Evolutionary conservation across 2,797 vertebrate genomes (phyloP), one percentile per base, ranked within the genome.

Genomic region (Lutjanus campechanus): DNA sequence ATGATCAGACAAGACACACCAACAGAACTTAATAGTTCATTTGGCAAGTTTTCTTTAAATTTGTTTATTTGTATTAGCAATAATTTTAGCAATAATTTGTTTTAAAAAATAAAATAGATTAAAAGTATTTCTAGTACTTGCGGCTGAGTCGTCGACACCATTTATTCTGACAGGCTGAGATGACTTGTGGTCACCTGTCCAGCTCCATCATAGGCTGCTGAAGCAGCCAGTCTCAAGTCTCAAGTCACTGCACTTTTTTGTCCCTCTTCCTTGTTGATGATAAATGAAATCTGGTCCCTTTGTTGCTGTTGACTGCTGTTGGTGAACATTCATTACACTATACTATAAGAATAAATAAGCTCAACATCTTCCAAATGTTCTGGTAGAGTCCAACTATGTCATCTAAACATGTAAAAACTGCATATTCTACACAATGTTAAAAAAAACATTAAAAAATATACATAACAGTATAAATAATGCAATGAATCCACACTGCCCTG

Each of bases 391-490:
- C 49, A 54, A 2, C 55, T 13, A 16, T 50, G 16, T 7, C 20
- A 62, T 55, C 8, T 44, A 16, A 49, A 19, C 20, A 62, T 55
- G 7, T 44, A 16, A 49, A 19, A 51, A 72, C 20, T 11, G 66
- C 68, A 74, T 15, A 20, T 53, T 68, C 60, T 60, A 74, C 49
- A 85, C 29, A 73, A 29, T 11, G 12, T 73, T 59, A 79, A 83
- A 75, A 68, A 7, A 47, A n/a, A 44, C 8, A 5, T 54, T 51
- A 79, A 84, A 86, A 78, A 83, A 53, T 19, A 71, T 12, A 79
- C n/a, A 77, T 20, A 66, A 41, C 1, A 64, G 40, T 81, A 91
- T 91, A 92, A 92, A 91, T 92, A 88, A 85, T 84, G 47, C 15
- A n/a, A 64, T 50, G 29, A 61, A 75, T 90, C 41, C 72, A 81